Conservation (phyloP, 2,797 vertebrate genomes). For the Nyctibius grandis region DNA sequence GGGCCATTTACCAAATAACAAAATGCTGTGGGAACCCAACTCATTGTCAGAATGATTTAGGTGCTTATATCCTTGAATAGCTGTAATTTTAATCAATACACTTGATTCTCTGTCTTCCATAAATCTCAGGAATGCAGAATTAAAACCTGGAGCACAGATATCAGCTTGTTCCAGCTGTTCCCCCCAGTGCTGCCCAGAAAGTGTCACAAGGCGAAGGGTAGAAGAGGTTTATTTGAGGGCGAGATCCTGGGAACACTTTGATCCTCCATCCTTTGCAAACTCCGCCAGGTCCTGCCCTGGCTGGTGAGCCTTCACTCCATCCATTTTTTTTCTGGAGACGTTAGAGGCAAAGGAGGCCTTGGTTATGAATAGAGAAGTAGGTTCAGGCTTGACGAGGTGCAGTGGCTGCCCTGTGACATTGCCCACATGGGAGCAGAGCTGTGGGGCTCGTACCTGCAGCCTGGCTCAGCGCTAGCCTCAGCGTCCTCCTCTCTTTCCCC, state of each 20-base stretch:
- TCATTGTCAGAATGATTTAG: background rate
- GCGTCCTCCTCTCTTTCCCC: background rate
- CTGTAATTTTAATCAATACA: too few relatives aligned
- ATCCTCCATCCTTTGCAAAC: background rate
- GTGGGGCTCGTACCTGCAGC: background rate
- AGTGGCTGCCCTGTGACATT: background rate
- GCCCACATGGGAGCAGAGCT: fast-evolving
- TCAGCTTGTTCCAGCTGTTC: background rate
- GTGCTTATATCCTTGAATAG: background rate
- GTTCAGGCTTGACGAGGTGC: background rate
- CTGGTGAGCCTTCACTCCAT: background rate
- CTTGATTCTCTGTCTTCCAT: too few relatives aligned
- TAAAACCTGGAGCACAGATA: too few relatives aligned
- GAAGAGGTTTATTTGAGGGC: background rate
- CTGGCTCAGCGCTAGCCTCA: background rate
- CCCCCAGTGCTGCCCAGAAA: background rate
- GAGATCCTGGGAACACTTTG: background rate
- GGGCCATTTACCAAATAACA: background rate
- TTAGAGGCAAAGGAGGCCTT: background rate
- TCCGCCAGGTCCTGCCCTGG: background rate
- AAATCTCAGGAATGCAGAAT: too few relatives aligned
- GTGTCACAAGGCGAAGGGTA: background rate
- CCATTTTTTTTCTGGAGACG: background rate
- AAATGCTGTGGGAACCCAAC: background rate
- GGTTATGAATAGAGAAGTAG: background rate